Conservation (phyloP, 2,113 vertebrate genomes). For the Megaleporinus macrocephalus region DNA sequence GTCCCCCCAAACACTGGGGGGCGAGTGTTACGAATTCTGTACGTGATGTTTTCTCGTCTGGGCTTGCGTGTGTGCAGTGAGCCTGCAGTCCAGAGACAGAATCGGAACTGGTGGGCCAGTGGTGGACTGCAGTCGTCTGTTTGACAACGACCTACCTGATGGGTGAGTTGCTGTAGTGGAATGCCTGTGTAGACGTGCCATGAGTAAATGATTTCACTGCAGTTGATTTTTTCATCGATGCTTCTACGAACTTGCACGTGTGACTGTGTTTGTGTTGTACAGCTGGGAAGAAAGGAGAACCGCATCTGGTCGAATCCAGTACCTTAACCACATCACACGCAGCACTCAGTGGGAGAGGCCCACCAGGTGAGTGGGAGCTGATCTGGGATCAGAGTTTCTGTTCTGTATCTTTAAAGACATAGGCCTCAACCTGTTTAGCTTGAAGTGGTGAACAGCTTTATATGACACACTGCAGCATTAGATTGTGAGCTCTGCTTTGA, state of each 20-base stretch:
- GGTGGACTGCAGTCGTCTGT: conserved; percentile 96
- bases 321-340: conserved; percentile 97
- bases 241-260: background rate
- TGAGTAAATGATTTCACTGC: background rate
- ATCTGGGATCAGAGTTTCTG: background rate
- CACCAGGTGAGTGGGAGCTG: conserved; percentile 84
- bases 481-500: background rate
- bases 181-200: background rate
- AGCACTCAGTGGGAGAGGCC: conserved; percentile 98
- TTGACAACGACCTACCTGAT: conserved; percentile 97
- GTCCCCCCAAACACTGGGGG: too few species aligned
- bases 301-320: conserved; percentile 96
- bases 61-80: conserved; percentile 78
- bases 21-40: background rate
- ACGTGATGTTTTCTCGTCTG: background rate
- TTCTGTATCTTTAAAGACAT: background rate
- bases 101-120: conserved; percentile 96
- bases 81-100: conserved; percentile 96
- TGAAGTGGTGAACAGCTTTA: background rate
- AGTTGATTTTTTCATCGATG: background rate
- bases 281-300: conserved; percentile 99
- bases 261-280: conserved; percentile 51
- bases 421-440: background rate
- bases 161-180: conserved; percentile 81
- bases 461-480: background rate